Percentiles rank a stretch among this genome's conserved stretches.
Evolutionary conservation across 1,140 invertebrate species (phyloP).

Genomic region (Ectropis grisescens): DNA sequence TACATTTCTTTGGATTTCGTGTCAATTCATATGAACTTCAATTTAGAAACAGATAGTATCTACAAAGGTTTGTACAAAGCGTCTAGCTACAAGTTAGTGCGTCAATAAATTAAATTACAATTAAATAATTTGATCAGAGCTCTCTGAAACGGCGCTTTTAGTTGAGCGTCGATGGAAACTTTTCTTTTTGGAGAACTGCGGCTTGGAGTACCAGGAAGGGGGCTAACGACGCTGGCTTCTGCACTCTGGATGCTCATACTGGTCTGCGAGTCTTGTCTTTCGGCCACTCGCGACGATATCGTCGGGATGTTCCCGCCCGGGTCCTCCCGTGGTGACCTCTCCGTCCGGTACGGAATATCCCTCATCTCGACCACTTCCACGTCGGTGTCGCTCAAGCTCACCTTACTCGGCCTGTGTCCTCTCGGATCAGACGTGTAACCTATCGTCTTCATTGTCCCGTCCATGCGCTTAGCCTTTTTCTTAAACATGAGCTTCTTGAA

Average conservation of each 20-base stretch:
- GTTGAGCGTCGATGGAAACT: slow-evolving; percentile 42
- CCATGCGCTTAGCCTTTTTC: slow-evolving; percentile 47
- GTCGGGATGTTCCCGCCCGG: slow-evolving; percentile 12
- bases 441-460: slow-evolving; percentile 44
- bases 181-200: slow-evolving; percentile 53
- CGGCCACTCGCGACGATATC: slow-evolving; percentile 38
- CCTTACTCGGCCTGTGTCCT: slow-evolving; percentile 39
- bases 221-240: slow-evolving; percentile 44
- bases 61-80: too few species aligned
- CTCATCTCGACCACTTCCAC: slow-evolving; percentile 65
- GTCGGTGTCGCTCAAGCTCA: slow-evolving; percentile 57
- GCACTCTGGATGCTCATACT: slow-evolving; percentile 53
- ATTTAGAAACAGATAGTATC: too few species aligned
- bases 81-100: too few species aligned
- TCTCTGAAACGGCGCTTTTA: slow-evolving; percentile 20
- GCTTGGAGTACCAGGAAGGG: slow-evolving; percentile 65
- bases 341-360: slow-evolving; percentile 48
- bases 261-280: slow-evolving; percentile 41
- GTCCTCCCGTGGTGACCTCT: neutral
- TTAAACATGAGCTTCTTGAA: slow-evolving; percentile 55
- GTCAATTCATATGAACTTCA: too few species aligned
- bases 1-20: too few species aligned
- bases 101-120: too few species aligned
- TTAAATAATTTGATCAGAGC: slow-evolving; percentile 15
- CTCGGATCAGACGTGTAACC: slow-evolving; percentile 32